Conservation (phyloP, 2,797 vertebrate species). For the Hemitrygon akajei region DNA sequence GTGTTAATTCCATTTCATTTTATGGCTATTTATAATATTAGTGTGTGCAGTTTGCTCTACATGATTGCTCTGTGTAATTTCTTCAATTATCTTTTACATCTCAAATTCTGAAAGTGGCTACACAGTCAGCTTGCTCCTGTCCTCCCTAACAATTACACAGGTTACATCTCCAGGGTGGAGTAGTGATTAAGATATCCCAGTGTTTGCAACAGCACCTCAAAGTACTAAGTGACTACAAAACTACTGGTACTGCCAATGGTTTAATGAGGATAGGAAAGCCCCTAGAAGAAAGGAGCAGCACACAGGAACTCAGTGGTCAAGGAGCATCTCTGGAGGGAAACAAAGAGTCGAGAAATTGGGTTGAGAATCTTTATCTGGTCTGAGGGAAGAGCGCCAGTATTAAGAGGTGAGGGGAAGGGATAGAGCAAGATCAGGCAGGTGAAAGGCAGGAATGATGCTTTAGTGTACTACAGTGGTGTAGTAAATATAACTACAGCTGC, state of each 20-base stretch:
- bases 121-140: not conserved
- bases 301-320: too few species aligned
- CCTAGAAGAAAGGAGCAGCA: too few species aligned
- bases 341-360: too few species aligned
- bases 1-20: slow-evolving; percentile 28
- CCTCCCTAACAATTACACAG: not conserved
- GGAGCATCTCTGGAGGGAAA: too few species aligned
- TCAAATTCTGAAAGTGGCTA: slow-evolving; percentile 12
- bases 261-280: too few species aligned
- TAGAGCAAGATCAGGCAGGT: too few species aligned
- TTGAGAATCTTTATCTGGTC: too few species aligned
- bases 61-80: slow-evolving; percentile 11
- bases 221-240: not conserved
- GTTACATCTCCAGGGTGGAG: not conserved
- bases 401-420: too few species aligned
- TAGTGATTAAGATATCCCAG: not conserved
- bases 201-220: not conserved
- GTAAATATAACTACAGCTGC: too few species aligned
- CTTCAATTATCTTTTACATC: slow-evolving; percentile 29
- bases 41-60: not conserved
- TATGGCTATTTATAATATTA: slow-evolving; percentile 2
- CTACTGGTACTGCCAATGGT: not conserved
- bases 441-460: too few species aligned
- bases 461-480: too few species aligned
- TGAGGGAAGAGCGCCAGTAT: too few species aligned